phyloP scores from a whole-genome alignment of 1,140 invertebrate genomes.

The Drosophila takahashii region DNA sequence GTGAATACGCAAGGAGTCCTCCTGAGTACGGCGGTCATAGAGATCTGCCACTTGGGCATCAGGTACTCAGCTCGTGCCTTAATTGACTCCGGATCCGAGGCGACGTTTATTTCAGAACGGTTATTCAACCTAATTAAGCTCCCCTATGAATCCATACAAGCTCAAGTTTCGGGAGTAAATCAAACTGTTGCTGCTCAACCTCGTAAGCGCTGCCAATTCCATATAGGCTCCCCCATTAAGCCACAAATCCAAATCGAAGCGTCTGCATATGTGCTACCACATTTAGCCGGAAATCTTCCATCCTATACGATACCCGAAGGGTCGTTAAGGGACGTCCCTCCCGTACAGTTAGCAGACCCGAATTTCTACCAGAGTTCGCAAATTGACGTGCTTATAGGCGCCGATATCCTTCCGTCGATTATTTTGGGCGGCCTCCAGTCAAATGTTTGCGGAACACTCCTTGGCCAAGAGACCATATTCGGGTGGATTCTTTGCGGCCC shows the following conservation, averaged over 20 bases:
- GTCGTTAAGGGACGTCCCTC: not conserved
- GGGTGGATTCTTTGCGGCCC: slow-evolving; percentile 2
- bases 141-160: not conserved
- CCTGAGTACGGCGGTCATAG: not conserved
- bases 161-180: not conserved
- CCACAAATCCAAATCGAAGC: not conserved
- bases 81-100: too few species aligned
- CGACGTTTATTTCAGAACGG: too few species aligned
- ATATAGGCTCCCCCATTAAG: not conserved
- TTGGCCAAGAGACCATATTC: slow-evolving; percentile 3
- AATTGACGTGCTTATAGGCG: slow-evolving; percentile 2
- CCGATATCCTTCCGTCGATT: slow-evolving; percentile 2
- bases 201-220: not conserved
- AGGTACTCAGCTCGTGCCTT: too few species aligned
- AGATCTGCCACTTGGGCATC: not conserved
- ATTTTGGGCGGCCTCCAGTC: not conserved
- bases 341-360: not conserved
- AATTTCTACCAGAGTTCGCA: not conserved
- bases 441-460: not conserved
- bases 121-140: too few species aligned
- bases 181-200: not conserved
- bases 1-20: not conserved
- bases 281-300: not conserved
- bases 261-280: not conserved
- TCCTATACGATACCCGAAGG: not conserved